phyloP scores from a whole-genome alignment of 2,797 vertebrate genomes.

The Coregonus ussuriensis region DNA sequence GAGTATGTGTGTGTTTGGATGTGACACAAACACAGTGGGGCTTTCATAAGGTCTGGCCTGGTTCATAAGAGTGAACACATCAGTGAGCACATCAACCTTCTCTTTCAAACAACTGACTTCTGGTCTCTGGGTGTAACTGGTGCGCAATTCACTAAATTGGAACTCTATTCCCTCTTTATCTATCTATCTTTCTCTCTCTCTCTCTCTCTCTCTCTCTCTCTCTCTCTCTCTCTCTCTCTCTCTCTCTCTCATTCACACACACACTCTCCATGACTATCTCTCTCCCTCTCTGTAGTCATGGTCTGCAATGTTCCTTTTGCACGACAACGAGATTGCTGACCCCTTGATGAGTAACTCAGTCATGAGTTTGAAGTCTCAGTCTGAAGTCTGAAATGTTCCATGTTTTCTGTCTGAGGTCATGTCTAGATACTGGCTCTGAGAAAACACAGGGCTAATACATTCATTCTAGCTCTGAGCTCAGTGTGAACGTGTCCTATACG shows the following conservation, averaged over 20 bases:
- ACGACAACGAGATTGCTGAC: slow-evolving; percentile 4
- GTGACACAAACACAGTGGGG: not conserved
- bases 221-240: no score
- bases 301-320: slow-evolving; percentile 5
- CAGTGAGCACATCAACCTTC: slow-evolving; percentile 21
- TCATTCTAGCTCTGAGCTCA: not conserved
- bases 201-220: no score
- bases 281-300: not conserved
- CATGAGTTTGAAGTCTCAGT: slow-evolving; percentile 13
- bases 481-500: not conserved
- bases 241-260: no score
- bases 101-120: slow-evolving; percentile 6
- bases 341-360: slow-evolving; percentile 7
- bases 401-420: slow-evolving; percentile 25
- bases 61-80: not conserved
- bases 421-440: slow-evolving; percentile 12
- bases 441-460: not conserved
- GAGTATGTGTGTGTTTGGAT: not conserved
- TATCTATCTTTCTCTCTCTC: no score
- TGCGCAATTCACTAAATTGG: not conserved
- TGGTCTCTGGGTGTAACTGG: not conserved
- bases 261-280: not conserved
- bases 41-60: slow-evolving; percentile 7
- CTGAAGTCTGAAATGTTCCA: slow-evolving; percentile 19
- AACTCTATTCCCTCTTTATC: not conserved